A percentile compares a stretch with the other conserved stretches of the same genome.
Evolutionary conservation across 2,797 vertebrate genomes (phyloP).

Genomic region (Naso thynnoides): DNA sequence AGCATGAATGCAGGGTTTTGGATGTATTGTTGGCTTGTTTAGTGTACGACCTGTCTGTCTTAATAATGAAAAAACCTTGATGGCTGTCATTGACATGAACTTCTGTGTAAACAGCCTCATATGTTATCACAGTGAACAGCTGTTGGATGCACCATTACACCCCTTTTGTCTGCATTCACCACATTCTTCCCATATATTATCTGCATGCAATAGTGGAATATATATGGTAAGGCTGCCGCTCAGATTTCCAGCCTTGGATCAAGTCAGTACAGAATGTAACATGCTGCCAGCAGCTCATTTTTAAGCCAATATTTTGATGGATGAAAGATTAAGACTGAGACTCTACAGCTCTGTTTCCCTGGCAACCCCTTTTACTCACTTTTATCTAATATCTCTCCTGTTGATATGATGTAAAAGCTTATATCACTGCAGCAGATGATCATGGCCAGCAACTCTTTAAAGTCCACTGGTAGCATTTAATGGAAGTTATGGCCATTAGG

Average conservation of each 20-base stretch:
- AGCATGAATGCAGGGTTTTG: conserved; percentile 34
- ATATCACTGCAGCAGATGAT: conserved; percentile 45
- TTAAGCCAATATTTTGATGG: conserved; percentile 77
- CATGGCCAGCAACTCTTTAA: conserved; percentile 44
- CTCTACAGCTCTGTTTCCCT: conserved; percentile 80
- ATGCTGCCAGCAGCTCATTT: conserved; percentile 58
- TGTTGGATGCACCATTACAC: conserved; percentile 23
- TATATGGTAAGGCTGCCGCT: conserved; percentile 19
- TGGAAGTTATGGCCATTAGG: conserved; percentile 19
- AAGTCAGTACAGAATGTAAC: conserved; percentile 35
- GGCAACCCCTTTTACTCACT: conserved; percentile 79
- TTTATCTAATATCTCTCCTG: conserved; percentile 72
- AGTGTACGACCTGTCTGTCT: conserved; percentile 46
- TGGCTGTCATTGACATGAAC: conserved; percentile 22
- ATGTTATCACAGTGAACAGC: conserved; percentile 40
- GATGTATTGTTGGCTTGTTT: conserved; percentile 32
- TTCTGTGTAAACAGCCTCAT: conserved; percentile 25
- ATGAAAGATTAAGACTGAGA: conserved; percentile 76
- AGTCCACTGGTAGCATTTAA: conserved; percentile 26
- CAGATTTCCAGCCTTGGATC: conserved; percentile 35
- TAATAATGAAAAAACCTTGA: conserved; percentile 47
- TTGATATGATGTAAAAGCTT: conserved; percentile 61
- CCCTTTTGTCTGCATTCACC: conserved; percentile 27
- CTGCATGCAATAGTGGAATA: conserved; percentile 16
- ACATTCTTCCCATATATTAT: conserved; percentile 7